These are phyloP conservation scores for Andrena praecox DNA, from an alignment of 2,888 invertebrate genomes.

Conservation along the genomic window DNA sequence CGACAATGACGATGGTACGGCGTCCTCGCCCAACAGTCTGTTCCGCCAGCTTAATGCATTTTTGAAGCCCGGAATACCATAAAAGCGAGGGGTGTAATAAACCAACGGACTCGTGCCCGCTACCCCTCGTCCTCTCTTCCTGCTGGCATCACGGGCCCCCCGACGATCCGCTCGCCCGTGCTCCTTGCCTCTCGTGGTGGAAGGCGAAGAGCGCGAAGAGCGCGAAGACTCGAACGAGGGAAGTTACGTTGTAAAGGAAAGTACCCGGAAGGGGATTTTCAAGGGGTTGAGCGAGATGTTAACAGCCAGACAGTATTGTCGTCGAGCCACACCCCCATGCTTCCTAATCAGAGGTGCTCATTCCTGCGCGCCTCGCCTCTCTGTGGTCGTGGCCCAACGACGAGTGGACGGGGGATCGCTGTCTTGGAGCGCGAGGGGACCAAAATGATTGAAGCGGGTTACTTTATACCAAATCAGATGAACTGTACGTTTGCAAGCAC, in stretches of 20 bases:
- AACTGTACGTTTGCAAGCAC: background rate
- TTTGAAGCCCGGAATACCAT: conserved; percentile 74
- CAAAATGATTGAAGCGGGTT: background rate
- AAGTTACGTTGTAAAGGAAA: conserved; percentile 71
- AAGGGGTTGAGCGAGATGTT: conserved; percentile 74
- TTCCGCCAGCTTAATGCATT: conserved; percentile 72
- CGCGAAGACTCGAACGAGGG: conserved; percentile 27
- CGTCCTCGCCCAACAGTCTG: conserved; percentile 43
- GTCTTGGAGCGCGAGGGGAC: background rate
- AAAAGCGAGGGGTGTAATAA: conserved; percentile 71
- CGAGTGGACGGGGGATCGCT: background rate
- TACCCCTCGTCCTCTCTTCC: background rate
- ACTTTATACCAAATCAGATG: background rate
- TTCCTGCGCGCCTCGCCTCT: conserved; percentile 24
- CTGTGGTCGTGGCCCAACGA: background rate
- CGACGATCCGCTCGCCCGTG: background rate
- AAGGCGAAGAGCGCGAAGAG: background rate
- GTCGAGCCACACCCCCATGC: conserved; percentile 67
- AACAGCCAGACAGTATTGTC: conserved; percentile 77
- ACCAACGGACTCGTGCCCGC: conserved; percentile 42
- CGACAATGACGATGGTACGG: conserved; percentile 42
- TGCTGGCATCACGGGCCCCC: background rate
- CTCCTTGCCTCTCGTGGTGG: conserved; percentile 31
- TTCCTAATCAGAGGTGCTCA: conserved; percentile 71
- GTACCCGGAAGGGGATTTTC: conserved; percentile 71